These are phyloP conservation scores for Aphidius colemani DNA, from an alignment of 2,888 invertebrate genomes.

Conservation along the genomic window DNA sequence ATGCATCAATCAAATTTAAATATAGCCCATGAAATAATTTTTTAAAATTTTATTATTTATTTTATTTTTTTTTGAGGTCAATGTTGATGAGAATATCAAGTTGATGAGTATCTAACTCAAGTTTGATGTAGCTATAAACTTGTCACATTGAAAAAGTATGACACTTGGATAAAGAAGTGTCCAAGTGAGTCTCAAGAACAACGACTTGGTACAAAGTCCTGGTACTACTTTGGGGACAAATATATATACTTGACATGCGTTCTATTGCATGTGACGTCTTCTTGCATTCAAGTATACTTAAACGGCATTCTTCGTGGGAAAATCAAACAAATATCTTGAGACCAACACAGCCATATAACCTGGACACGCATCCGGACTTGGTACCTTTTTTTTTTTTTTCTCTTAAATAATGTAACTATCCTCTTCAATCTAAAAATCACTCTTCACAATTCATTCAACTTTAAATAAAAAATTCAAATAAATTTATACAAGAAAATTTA, in stretches of 20 bases:
- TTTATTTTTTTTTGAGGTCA: not conserved
- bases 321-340: constrained; percentile 57
- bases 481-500: not conserved
- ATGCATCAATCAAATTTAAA: too few relatives aligned
- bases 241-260: constrained; percentile 30
- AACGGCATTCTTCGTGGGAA: constrained; percentile 55
- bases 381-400: constrained; percentile 13
- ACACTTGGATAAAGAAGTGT: constrained; percentile 2
- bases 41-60: not conserved
- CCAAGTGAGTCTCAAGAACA: constrained; percentile 13
- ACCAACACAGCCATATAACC: not conserved
- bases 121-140: constrained; percentile 6
- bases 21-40: not conserved
- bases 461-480: not conserved
- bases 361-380: not conserved
- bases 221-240: constrained; percentile 14
- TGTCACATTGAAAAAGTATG: constrained; percentile 7
- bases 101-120: constrained; percentile 4
- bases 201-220: constrained; percentile 8
- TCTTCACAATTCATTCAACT: not conserved
- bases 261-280: constrained; percentile 16
- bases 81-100: not conserved
- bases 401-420: constrained; percentile 24
- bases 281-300: constrained; percentile 14
- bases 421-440: not conserved